Conservation (phyloP, 1,140 invertebrate species). For the Euura lappo region DNA sequence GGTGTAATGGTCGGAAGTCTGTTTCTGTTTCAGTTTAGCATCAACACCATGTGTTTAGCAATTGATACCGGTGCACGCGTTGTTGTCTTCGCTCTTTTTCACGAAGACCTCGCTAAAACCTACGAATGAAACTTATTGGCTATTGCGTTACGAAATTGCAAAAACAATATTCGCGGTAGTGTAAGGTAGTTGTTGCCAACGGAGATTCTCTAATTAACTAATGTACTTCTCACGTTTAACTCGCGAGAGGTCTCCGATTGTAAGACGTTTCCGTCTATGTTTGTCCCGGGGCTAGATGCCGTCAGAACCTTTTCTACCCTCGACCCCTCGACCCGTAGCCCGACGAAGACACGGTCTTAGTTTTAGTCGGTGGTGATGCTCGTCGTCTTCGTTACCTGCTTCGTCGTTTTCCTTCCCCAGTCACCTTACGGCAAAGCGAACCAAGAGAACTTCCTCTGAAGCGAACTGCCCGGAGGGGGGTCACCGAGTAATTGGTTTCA, state of each 20-base stretch:
- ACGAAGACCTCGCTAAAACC: no score
- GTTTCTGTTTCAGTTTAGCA: background rate
- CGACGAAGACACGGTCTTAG: background rate
- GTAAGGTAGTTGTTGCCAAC: background rate
- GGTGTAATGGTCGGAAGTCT: no score
- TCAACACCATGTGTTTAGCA: background rate
- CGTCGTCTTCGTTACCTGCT: constrained; percentile 22
- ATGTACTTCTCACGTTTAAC: constrained; percentile 35
- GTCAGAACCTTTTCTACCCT: background rate
- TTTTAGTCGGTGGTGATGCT: background rate
- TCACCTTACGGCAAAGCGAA: background rate
- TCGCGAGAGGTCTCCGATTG: background rate
- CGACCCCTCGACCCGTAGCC: background rate
- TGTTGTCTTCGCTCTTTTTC: no score
- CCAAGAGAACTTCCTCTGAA: constrained; percentile 28
- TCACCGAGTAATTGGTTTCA: constrained; percentile 60
- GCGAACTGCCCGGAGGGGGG: constrained; percentile 49
- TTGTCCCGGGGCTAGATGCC: constrained; percentile 14
- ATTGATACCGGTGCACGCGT: no score
- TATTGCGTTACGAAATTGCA: no score
- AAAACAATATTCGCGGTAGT: no score
- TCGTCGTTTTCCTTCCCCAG: constrained; percentile 22
- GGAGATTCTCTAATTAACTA: constrained; percentile 48
- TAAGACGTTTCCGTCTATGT: constrained; percentile 10
- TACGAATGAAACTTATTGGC: no score